Evolutionary conservation across 1,140 invertebrate species (phyloP).

Genomic region (Drosophila paulistorum): DNA sequence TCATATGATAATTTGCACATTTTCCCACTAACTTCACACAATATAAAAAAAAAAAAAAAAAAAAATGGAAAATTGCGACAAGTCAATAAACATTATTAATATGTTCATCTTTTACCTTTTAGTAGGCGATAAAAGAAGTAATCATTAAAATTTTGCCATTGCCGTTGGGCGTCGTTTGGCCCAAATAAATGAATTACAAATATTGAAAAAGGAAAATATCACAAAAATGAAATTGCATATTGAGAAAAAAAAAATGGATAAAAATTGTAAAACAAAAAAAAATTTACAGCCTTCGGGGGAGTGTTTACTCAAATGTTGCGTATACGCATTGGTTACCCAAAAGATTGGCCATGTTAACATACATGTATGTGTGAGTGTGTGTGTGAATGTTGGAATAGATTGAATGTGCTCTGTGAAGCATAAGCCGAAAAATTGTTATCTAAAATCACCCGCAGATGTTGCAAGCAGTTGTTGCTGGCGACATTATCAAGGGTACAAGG

Average conservation of each 20-base stretch:
- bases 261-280: conserved; percentile 29
- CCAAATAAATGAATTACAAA: conserved; percentile 73
- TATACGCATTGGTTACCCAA: conserved; percentile 34
- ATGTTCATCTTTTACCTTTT: neutral
- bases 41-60: neutral
- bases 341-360: conserved; percentile 8
- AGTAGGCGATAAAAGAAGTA: neutral
- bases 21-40: neutral
- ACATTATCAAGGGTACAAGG: conserved; percentile 44
- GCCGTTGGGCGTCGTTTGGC: neutral
- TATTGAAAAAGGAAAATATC: conserved; percentile 49
- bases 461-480: conserved; percentile 33
- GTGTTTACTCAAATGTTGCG: conserved; percentile 47
- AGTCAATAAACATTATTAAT: conserved; percentile 9
- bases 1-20: neutral
- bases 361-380: too few species aligned
- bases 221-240: conserved; percentile 59
- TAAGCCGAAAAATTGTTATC: conserved; percentile 11
- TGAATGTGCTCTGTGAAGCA: conserved; percentile 19
- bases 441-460: conserved; percentile 17
- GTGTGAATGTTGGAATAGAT: conserved; percentile 29
- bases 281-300: neutral
- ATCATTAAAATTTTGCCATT: conserved; percentile 12
- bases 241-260: conserved; percentile 47
- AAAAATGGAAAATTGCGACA: neutral